A percentile compares a stretch with the other conserved stretches of the same genome.
Evolutionary conservation across 2,888 invertebrate genomes (phyloP).

Genomic region (Latrodectus hesperus): DNA sequence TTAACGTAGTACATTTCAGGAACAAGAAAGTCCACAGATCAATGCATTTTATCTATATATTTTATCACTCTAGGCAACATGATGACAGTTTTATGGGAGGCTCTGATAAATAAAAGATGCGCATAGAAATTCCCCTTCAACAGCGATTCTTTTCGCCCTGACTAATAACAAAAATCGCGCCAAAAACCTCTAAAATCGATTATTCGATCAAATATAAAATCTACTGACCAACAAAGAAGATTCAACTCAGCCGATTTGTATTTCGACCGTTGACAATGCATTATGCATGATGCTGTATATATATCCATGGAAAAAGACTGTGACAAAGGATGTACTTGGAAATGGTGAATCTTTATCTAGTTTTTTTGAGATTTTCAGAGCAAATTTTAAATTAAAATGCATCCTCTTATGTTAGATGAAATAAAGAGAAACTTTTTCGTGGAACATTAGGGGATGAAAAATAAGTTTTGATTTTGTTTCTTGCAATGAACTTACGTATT

Average conservation of each 20-base stretch:
- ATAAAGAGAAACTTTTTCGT: slow-evolving; percentile 38
- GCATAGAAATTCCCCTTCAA: slow-evolving; percentile 39
- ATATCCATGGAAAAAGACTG: slow-evolving; percentile 18
- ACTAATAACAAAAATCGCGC: slow-evolving; percentile 56
- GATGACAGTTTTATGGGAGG: slow-evolving; percentile 61
- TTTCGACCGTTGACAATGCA: slow-evolving; percentile 52
- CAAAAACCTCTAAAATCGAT: slow-evolving; percentile 47
- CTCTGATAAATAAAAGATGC: slow-evolving; percentile 61
- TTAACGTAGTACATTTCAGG: slow-evolving; percentile 1
- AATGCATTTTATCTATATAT: slow-evolving; percentile 46
- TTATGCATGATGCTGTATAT: slow-evolving; percentile 54
- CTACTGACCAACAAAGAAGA: slow-evolving; percentile 59
- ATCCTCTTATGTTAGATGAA: slow-evolving; percentile 42
- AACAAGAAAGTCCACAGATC: slow-evolving; percentile 8
- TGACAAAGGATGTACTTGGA: slow-evolving; percentile 33
- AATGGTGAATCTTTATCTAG: slow-evolving; percentile 44
- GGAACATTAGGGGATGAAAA: slow-evolving; percentile 23
- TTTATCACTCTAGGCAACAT: slow-evolving; percentile 45
- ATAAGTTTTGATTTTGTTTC: slow-evolving; percentile 26
- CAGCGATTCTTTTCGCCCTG: slow-evolving; percentile 38
- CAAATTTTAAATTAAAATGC: slow-evolving; percentile 63
- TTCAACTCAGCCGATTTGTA: slow-evolving; percentile 59
- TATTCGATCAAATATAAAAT: slow-evolving; percentile 58
- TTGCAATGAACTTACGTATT: background rate
- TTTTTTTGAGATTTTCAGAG: slow-evolving; percentile 15